Conservation (phyloP, 2,888 invertebrate genomes). For the Cataglyphis altisquamis region DNA sequence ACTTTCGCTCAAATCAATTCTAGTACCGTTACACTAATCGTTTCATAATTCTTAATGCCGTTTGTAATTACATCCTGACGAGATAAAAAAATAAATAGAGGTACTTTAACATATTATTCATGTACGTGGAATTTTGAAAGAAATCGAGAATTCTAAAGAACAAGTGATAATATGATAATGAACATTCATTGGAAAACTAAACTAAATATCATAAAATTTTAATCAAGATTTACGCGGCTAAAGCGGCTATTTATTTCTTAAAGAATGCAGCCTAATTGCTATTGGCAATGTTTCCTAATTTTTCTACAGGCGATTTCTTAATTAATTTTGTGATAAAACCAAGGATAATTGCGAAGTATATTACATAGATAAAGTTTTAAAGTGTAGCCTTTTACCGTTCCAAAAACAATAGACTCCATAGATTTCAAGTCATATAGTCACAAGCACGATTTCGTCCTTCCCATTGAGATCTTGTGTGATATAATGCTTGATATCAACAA, state of each 20-base stretch:
- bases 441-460: no score
- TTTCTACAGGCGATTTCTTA: no score
- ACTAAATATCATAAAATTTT: not conserved
- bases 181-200: not conserved
- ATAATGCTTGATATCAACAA: no score
- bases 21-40: not conserved
- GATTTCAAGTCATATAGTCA: no score
- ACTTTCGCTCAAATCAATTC: conserved; percentile 55
- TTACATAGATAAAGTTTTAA: no score
- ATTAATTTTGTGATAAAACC: no score
- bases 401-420: no score
- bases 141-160: not conserved
- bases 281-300: no score
- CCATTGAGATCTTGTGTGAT: no score
- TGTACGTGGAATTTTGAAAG: not conserved
- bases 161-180: not conserved
- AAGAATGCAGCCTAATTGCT: not conserved
- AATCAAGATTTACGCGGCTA: not conserved
- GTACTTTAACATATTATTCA: not conserved
- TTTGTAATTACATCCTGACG: not conserved
- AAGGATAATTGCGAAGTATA: no score
- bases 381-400: no score
- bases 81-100: not conserved
- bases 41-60: not conserved
- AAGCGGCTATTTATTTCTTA: not conserved